Evolutionary conservation across 2,888 invertebrate genomes (phyloP).

Genomic region (Lordiphosa andalusiaca): DNA sequence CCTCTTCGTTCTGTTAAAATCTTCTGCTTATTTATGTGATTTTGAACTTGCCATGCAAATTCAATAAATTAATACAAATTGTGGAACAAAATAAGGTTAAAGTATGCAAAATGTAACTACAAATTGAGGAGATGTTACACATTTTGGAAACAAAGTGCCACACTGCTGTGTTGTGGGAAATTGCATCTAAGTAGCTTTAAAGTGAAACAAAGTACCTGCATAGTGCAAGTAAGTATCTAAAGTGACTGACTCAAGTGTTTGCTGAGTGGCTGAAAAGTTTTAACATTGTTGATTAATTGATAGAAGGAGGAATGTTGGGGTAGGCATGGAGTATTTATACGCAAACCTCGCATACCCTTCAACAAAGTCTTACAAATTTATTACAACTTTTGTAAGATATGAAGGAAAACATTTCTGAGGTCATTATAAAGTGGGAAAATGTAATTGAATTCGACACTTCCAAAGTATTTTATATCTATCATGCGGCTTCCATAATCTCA

Average conservation of each 20-base stretch:
- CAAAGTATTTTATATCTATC: no score
- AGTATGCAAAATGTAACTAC: neutral
- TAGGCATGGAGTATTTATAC: conserved; percentile 2
- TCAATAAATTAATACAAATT: neutral
- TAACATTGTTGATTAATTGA: no score
- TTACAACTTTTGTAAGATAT: no score
- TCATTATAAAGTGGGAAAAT: no score
- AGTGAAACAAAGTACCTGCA: neutral
- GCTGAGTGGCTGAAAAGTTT: no score
- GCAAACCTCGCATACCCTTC: no score
- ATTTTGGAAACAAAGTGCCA: neutral
- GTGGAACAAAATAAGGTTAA: neutral
- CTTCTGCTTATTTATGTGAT: neutral
- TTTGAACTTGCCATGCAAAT: conserved; percentile 5
- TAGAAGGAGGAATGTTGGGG: neutral
- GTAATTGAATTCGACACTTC: no score
- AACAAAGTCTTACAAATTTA: no score
- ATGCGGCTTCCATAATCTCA: no score
- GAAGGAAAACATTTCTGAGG: no score
- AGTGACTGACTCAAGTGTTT: neutral
- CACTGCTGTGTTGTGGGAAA: neutral
- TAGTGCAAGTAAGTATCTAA: conserved; percentile 5
- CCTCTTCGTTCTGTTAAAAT: conserved; percentile 10
- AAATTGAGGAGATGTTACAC: neutral
- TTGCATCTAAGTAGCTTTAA: neutral